Evolutionary conservation across 2,888 invertebrate species (phyloP), one percentile per base, ranked within the genome.

Genomic region (Erebia aethiops): DNA sequence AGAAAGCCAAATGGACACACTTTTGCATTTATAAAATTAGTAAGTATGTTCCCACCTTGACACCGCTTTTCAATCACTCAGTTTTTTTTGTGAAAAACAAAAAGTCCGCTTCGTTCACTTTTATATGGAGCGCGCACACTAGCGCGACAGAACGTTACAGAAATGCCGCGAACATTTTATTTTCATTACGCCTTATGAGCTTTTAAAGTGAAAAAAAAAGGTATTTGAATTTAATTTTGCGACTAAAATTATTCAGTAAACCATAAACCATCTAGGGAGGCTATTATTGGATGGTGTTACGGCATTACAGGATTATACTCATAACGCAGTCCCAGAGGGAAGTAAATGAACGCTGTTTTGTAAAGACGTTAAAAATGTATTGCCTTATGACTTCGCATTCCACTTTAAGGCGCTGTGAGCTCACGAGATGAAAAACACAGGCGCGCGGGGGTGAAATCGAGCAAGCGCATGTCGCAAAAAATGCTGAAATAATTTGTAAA

Each of bases 291-390:
- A 72, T 73, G 64, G 54, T 51, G 61, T 73, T 60, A 68, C 68
- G 71, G 64, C 71, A 73, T 71, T 75, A 16, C 56, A 5, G 56
- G 56, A 66, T 66, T 74, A 72, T 70, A 57, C 70, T 62, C 68
- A 73, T 75, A 76, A 75, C 69, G 72, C 67, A 79, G 76, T 76
- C 73, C 75, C 84, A 85, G 84, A 86, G 85, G 82, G 83, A 83
- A 13, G 83, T 21, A 57, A 66, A 66, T 66, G 66, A 66, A 66
- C 66, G 80, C 76, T 81, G 85, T 86, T 89, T 88, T 63, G 62
- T 70, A 84, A 89, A 86, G 87, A 87, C 87, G 84, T 91, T 90
- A 91, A 91, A 89, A 88, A 89, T 90, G 49, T 57, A 63, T 63
- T 49, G 49, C 43, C 49, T 79, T 75, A 13, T 46, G 46, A 78